These are phyloP conservation scores for Aurelia sp. DNA, from an alignment of 30 jellyfish, hydroid and myxozoan genomes.

Conservation along the genomic window DNA sequence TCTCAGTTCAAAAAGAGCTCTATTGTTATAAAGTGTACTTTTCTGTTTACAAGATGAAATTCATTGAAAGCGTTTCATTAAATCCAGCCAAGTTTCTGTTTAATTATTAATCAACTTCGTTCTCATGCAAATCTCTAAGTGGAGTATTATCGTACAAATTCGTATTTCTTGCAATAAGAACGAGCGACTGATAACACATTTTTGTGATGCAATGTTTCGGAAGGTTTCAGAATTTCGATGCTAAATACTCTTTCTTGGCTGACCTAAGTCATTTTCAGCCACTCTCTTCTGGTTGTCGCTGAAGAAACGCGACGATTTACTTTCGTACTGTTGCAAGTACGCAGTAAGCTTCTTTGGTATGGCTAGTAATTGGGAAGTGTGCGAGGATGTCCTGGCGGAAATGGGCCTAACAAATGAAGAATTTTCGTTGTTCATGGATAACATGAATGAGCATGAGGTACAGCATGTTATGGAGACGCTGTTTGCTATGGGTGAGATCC, in stretches of 20 bases:
- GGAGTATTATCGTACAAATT: background rate
- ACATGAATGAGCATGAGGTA: constrained; percentile 60
- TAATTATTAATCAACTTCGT: background rate
- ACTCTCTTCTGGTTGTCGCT: no score
- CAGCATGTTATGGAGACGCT: constrained; percentile 41
- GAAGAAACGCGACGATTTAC: no score
- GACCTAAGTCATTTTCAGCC: no score
- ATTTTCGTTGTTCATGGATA: constrained; percentile 37
- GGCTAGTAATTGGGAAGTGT: constrained; percentile 6
- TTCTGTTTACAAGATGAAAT: background rate
- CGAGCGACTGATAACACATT: background rate
- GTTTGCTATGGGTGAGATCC: constrained; percentile 42
- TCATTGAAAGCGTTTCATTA: background rate
- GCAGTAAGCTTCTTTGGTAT: background rate
- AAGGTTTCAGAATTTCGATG: no score
- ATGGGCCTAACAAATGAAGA: constrained; percentile 44
- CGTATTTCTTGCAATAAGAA: constrained; percentile 1
- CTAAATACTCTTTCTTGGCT: no score
- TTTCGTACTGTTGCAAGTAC: no score
- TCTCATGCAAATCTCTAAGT: constrained; percentile 5
- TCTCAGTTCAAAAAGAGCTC: background rate
- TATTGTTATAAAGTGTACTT: background rate
- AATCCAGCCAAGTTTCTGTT: background rate
- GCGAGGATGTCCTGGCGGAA: constrained; percentile 20
- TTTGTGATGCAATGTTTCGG: background rate